Percentiles rank a stretch among this genome's conserved stretches.
These are phyloP conservation scores for Cantharis flavilabris DNA, from an alignment of 2,888 invertebrate genomes.

Conservation along the genomic window DNA sequence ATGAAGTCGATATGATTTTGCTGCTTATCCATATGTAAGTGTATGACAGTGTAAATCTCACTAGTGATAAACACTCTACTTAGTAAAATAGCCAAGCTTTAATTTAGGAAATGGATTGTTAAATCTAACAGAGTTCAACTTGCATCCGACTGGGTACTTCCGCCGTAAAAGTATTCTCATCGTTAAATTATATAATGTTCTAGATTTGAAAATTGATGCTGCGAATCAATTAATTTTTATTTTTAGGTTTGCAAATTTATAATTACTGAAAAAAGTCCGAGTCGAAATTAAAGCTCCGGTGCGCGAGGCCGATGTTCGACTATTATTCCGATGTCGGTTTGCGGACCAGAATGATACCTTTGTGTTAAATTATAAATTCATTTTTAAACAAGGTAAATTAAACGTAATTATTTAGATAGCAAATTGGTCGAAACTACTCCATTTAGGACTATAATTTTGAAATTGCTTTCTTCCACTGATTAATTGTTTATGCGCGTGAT, in stretches of 20 bases:
- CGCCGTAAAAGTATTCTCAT: constrained; percentile 56
- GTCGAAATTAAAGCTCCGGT: neutral
- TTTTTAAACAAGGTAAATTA: neutral
- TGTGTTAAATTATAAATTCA: neutral
- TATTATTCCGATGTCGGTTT: neutral
- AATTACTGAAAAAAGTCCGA: neutral
- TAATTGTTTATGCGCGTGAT: neutral
- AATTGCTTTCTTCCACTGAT: neutral
- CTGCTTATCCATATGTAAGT: constrained; percentile 13
- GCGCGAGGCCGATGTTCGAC: neutral
- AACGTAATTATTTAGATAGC: neutral
- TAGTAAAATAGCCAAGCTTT: constrained; percentile 45
- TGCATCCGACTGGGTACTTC: constrained; percentile 58
- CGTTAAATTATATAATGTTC: constrained; percentile 56
- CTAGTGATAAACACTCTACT: constrained; percentile 38
- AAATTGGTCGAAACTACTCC: neutral
- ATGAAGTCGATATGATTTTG: neutral
- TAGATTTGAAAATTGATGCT: constrained; percentile 56
- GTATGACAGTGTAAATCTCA: constrained; percentile 27
- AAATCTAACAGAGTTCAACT: constrained; percentile 58
- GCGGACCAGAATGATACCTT: neutral
- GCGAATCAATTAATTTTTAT: constrained; percentile 45
- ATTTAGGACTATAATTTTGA: neutral
- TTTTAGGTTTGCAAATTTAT: constrained; percentile 26
- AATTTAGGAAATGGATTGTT: constrained; percentile 60